These are phyloP conservation scores for Lacerta agilis DNA, from an alignment of 2,797 vertebrate genomes.

Conservation along the genomic window DNA sequence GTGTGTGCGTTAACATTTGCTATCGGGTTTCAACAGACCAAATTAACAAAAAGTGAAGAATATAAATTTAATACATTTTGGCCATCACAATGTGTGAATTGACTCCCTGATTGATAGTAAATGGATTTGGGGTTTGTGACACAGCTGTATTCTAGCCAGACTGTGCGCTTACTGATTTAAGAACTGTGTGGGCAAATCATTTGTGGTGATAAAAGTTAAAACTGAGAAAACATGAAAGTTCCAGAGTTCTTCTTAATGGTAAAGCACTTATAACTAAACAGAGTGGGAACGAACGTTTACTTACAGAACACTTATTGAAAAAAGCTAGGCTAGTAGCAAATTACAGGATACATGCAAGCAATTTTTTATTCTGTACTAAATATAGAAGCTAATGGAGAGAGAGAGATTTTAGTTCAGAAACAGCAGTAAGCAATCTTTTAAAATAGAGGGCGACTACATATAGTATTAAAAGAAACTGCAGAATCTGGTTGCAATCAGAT, in stretches of 20 bases:
- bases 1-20: too few relatives aligned
- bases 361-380: neutral
- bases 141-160: neutral
- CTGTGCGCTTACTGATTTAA: neutral
- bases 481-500: neutral
- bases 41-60: neutral
- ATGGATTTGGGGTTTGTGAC: neutral
- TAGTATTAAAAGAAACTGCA: neutral
- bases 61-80: neutral
- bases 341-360: neutral
- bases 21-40: neutral
- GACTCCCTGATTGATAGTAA: neutral
- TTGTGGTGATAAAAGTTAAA: neutral
- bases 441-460: neutral
- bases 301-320: neutral
- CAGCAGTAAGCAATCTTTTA: neutral
- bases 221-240: neutral
- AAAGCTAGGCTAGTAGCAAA: neutral
- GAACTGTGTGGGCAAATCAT: neutral
- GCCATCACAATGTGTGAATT: neutral
- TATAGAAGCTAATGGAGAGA: neutral
- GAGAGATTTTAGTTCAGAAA: neutral
- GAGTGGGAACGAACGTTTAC: neutral
- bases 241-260: neutral
- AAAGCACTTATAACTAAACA: neutral